Conservation (phyloP, 2,797 vertebrate species). For the Rachycentron canadum region DNA sequence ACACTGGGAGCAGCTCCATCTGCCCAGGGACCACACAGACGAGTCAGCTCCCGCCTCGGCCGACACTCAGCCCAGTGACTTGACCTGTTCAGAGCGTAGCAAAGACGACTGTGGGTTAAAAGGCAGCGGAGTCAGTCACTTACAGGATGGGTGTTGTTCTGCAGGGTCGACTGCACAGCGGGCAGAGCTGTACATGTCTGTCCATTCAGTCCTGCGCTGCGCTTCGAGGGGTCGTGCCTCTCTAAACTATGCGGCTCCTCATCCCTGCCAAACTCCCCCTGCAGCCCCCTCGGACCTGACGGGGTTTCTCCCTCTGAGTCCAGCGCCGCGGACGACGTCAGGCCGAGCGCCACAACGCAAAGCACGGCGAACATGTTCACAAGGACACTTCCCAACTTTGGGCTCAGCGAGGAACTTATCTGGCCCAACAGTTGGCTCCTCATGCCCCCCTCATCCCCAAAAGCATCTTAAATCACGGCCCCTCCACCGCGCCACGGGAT, state of each 20-base stretch:
- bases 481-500: constrained; percentile 61
- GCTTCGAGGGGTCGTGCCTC: constrained; percentile 45
- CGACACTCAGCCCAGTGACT: neutral
- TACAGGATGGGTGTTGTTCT: constrained; percentile 90
- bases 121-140: constrained; percentile 60
- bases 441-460: constrained; percentile 52
- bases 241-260: constrained; percentile 45
- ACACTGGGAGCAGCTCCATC: constrained; percentile 21
- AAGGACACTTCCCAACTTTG: constrained; percentile 30
- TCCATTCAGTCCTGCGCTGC: constrained; percentile 72
- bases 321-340: constrained; percentile 61
- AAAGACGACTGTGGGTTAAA: neutral
- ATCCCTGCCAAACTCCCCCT: constrained; percentile 37
- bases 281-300: constrained; percentile 44
- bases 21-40: constrained; percentile 14
- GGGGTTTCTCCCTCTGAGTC: constrained; percentile 19
- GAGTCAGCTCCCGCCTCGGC: constrained; percentile 2
- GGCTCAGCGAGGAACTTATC: constrained; percentile 30
- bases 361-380: constrained; percentile 70
- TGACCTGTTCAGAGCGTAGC: neutral
- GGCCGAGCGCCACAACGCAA: constrained; percentile 59
- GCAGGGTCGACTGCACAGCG: constrained; percentile 79
- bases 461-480: constrained; percentile 68
- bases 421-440: constrained; percentile 46
- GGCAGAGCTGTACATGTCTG: constrained; percentile 78